Base-by-base conservation (phyloP, 2,113 vertebrate genomes). In the Arothron firmamentum region DNA sequence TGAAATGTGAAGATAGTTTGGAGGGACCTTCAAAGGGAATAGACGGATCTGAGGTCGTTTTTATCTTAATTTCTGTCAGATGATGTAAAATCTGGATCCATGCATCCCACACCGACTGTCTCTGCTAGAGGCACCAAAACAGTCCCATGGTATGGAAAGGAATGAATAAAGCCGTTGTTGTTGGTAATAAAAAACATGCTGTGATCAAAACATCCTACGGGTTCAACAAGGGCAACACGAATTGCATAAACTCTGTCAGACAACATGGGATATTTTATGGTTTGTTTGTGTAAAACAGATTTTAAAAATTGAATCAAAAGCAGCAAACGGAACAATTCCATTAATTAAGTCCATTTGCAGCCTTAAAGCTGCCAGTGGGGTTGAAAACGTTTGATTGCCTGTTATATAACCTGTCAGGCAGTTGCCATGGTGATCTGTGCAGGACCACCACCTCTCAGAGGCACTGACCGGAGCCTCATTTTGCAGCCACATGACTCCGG, bases 371-470 rank as follows among this genome's bases (percentile, higher is more conserved):
- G 65, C 64, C 59, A 19, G 56, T 52, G 58, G 52, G 59, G 41
- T 15, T 41, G 43, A 66, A 58, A 14, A 49, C 28, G 47, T 62
- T 71, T 59, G 52, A 79, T 65, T 19, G n/a, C 25, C 54, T 76
- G 63, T 83, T 82, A 69, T 54, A 60, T 49, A 80, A 85, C 49
- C 28, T 62, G 21, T 62, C 67, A 65, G 59, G 16, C 2, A 7
- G 79, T 85, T 83, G 38, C 64, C 66, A 75, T 72, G 60, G 86
- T 60, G 70, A 81, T 48, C 57, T 20, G 25, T 16, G 57, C 70
- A 52, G 31, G 59, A 58, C 61, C 64, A 61, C 42, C 69, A 78
- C 55, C 75, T 55, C 64, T 65, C 23, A 47, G 67, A 74, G 49
- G 70, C 59, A 41, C 20, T 58, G 71, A 70, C 73, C 64, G 11